Conservation (phyloP, 1,140 invertebrate species). For the Pogonus chalceus region DNA sequence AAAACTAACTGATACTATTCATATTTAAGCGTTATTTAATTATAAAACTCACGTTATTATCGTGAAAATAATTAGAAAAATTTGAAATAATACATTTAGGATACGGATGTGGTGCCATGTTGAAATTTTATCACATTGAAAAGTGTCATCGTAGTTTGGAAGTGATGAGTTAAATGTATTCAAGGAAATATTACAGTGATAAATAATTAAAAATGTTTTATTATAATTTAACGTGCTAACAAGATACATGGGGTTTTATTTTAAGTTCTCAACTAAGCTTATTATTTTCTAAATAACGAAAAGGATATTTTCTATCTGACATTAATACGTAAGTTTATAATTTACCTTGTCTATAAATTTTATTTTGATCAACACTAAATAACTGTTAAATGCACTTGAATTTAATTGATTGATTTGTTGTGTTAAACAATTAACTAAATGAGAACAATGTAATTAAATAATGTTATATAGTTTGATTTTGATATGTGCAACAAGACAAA, state of each 20-base stretch:
- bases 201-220: constrained; percentile 3
- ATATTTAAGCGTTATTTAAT: too few species aligned
- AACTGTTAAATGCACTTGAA: neutral
- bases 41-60: too few species aligned
- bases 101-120: neutral
- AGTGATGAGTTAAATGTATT: neutral
- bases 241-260: neutral
- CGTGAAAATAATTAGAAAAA: too few species aligned
- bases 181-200: neutral
- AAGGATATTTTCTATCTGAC: neutral
- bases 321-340: neutral
- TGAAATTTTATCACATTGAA: constrained; percentile 4
- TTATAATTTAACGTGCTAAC: constrained; percentile 1
- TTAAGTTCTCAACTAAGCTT: too few species aligned
- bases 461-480: too few species aligned
- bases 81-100: neutral
- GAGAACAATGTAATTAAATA: too few species aligned
- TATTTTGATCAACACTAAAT: neutral
- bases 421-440: too few species aligned
- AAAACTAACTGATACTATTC: too few species aligned
- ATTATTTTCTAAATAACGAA: neutral
- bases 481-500: too few species aligned
- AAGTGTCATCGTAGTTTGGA: constrained; percentile 2
- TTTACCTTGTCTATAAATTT: neutral
- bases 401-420: neutral